Percentiles rank a stretch among this genome's conserved stretches.
These are phyloP conservation scores for Aptenodytes patagonicus DNA, from an alignment of 2,113 vertebrate genomes.

Conservation along the genomic window DNA sequence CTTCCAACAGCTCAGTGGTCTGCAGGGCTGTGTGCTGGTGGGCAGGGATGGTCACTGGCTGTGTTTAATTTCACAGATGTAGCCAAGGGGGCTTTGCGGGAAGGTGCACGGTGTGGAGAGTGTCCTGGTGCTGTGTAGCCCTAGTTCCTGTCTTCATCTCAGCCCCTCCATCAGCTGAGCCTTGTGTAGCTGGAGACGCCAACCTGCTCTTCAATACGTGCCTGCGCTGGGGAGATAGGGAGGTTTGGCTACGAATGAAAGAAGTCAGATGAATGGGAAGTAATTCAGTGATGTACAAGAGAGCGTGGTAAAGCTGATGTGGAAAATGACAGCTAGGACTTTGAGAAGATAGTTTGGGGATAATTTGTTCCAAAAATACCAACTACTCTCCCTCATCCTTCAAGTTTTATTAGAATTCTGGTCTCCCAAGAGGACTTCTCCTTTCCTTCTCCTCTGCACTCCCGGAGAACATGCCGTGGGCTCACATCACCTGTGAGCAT, in stretches of 20 bases:
- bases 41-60: background rate
- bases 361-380: conserved; percentile 14
- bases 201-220: fast-evolving
- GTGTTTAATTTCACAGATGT: background rate
- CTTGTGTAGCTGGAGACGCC: background rate
- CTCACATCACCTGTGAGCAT: background rate
- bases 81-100: background rate
- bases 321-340: background rate
- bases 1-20: background rate
- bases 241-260: background rate
- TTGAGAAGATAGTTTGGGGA: background rate
- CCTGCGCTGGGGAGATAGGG: background rate
- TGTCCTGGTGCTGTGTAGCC: background rate
- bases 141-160: background rate
- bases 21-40: background rate
- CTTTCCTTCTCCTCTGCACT: background rate
- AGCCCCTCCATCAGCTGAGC: background rate
- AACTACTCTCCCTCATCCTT: background rate
- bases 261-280: background rate
- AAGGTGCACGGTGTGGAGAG: background rate
- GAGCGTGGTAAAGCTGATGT: background rate
- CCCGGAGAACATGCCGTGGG: fast-evolving
- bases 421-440: background rate
- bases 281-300: background rate
- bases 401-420: background rate